Conservation (phyloP, 2,113 vertebrate genomes). For the Sialia sialis region DNA sequence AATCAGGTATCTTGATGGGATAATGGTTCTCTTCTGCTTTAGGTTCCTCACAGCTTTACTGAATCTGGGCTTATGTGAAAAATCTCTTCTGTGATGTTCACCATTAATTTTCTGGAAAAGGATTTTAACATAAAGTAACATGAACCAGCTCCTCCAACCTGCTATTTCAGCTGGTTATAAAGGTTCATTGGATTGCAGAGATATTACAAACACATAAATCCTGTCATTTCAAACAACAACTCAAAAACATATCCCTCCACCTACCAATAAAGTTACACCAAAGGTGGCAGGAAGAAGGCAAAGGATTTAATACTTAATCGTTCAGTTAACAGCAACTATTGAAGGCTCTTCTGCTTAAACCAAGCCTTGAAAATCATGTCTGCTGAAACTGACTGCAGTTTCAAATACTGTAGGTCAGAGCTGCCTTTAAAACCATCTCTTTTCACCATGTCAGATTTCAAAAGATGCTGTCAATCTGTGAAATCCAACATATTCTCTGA, state of each 20-base stretch:
- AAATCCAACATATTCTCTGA: background rate
- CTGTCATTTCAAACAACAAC: background rate
- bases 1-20: background rate
- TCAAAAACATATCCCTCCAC: background rate
- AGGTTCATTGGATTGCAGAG: background rate
- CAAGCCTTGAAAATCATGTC: background rate
- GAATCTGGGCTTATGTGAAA: background rate
- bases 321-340: background rate
- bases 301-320: background rate
- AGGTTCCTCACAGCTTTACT: background rate
- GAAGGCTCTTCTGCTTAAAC: background rate
- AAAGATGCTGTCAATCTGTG: conserved; percentile 40
- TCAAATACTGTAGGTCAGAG: background rate
- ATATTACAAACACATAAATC: background rate
- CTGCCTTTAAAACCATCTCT: conserved; percentile 11
- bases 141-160: background rate
- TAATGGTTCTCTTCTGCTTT: background rate
- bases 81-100: background rate
- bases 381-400: background rate
- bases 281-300: background rate
- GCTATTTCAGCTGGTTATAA: background rate
- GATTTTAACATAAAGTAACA: background rate
- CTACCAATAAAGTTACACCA: background rate
- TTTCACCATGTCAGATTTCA: conserved; percentile 15
- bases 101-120: background rate